These are phyloP conservation scores for Pseudanteris insignis DNA, from an alignment of 2,888 invertebrate genomes.

Conservation along the genomic window DNA sequence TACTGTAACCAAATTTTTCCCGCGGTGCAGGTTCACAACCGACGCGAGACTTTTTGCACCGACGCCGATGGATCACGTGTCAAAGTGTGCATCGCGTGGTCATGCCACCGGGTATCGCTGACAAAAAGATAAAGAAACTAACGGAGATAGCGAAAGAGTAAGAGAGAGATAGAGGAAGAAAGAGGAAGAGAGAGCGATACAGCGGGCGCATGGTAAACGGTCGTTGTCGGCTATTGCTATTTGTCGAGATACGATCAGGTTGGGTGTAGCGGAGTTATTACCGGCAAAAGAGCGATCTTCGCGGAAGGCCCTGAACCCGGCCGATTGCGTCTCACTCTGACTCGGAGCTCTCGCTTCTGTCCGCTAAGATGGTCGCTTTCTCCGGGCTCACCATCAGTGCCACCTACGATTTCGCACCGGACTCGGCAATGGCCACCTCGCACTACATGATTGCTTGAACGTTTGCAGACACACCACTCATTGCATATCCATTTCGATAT, in stretches of 20 bases:
- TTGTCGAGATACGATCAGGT: slow-evolving; percentile 62
- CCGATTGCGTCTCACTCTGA: slow-evolving; percentile 12
- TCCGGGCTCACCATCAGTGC: slow-evolving; percentile 19
- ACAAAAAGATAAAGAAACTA: slow-evolving; percentile 7
- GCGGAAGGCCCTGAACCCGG: slow-evolving; percentile 49
- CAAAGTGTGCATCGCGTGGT: slow-evolving; percentile 14
- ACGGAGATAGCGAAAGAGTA: slow-evolving; percentile 5
- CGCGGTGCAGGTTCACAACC: too few relatives aligned
- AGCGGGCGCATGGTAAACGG: slow-evolving; percentile 16
- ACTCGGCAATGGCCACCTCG: slow-evolving; percentile 12
- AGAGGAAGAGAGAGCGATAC: slow-evolving; percentile 1
- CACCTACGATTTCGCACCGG: slow-evolving; percentile 17
- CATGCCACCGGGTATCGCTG: slow-evolving; percentile 4
- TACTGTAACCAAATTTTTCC: too few relatives aligned
- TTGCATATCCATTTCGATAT: too few relatives aligned
- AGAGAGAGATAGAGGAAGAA: slow-evolving; percentile 5
- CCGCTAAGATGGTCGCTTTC: slow-evolving; percentile 40
- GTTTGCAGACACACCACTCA: too few relatives aligned
- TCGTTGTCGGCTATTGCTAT: slow-evolving; percentile 55
- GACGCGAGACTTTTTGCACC: background rate
- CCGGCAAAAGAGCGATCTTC: slow-evolving; percentile 52
- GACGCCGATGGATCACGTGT: slow-evolving; percentile 2
- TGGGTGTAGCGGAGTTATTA: slow-evolving; percentile 62
- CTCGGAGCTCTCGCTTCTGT: slow-evolving; percentile 3
- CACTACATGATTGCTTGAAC: too few relatives aligned